Base-by-base conservation (phyloP, 2,113 vertebrate species). In the Tragelaphus strepsiceros region DNA sequence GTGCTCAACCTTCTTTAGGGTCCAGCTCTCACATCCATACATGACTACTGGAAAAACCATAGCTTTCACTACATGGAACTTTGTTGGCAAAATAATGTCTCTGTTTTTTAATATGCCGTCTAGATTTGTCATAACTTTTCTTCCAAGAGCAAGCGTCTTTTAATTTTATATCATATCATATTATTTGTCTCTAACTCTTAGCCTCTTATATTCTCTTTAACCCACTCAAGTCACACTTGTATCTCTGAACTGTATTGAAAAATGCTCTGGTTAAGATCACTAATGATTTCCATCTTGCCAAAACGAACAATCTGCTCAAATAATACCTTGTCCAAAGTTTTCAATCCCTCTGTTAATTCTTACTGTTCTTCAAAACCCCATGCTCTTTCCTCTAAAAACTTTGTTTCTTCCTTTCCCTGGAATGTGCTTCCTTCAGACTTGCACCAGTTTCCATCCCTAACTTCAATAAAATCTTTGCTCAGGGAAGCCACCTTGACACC, bases 201-300 rank as follows among this genome's bases (percentile, higher is more conserved):
- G 43, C n/a, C 2, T 82, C 32, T 39, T 67, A 8, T 19, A 5
- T 46, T 95, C 4, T 61, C 84, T 77, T 87, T 80, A 78, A 53
- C 78, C 19, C 30, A 83, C 26, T 64, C 39, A 35, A 89, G 13
- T 82, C 21, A 49, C 2, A 86, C 81, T 54, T 85, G 1, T 89
- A 39, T 88, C 83, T 87, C 10, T 43, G 54, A 77, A 74, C 17
- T 74, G 35, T 85, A 30, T 56, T 85, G 54, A 89, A 96, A 74
- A 96, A 89, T 43, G 59, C 49, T 43, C n/a, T 85, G 4, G 4
- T 64, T 53, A 94, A 64, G 26, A 61, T 90, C 84, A 85, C 10
- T 80, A 88, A 4, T 71, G 39, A 88, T 46, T 93, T 81, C 22
- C 9, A 15, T 89, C 43, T 35, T 64, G 43, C 59, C 53, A 21